Evolutionary conservation across 2,888 invertebrate species (phyloP).

Genomic region (Chymomyza caudatula): DNA sequence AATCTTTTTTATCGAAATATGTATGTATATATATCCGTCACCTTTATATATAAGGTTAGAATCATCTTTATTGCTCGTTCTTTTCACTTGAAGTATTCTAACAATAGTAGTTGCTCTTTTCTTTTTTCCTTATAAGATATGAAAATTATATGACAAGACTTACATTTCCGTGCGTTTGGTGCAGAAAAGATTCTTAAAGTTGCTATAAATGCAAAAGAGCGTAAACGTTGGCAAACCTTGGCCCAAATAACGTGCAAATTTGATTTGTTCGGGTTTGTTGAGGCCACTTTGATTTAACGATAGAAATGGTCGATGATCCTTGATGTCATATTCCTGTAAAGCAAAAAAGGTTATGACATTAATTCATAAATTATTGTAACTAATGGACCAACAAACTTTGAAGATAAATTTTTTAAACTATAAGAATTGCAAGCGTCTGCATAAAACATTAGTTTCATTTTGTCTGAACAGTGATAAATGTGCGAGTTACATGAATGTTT

Average conservation of each 20-base stretch:
- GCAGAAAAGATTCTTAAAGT: conserved; percentile 78
- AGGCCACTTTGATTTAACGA: conserved; percentile 77
- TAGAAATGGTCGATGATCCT: conserved; percentile 77
- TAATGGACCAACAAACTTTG: background rate
- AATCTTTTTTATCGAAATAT: too few relatives aligned
- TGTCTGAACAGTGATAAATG: background rate
- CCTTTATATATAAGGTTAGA: too few relatives aligned
- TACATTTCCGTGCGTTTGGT: conserved; percentile 78
- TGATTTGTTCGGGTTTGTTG: conserved; percentile 78
- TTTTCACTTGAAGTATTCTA: too few relatives aligned
- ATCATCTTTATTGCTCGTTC: too few relatives aligned
- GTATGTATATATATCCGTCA: too few relatives aligned
- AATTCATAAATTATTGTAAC: background rate
- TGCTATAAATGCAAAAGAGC: conserved; percentile 78
- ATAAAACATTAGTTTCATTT: background rate
- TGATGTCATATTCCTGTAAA: conserved; percentile 76
- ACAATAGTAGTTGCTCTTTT: too few relatives aligned
- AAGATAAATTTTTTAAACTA: background rate
- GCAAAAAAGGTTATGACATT: conserved; percentile 5
- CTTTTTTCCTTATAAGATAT: background rate
- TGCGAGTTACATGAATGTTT: background rate
- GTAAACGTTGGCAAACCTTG: conserved; percentile 78
- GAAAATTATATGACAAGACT: conserved; percentile 33
- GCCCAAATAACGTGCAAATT: conserved; percentile 77
- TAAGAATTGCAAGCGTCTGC: background rate